Evolutionary conservation across 2,113 vertebrate species (phyloP), one percentile per base, ranked within the genome.

Genomic region (Semnornis frantzii): DNA sequence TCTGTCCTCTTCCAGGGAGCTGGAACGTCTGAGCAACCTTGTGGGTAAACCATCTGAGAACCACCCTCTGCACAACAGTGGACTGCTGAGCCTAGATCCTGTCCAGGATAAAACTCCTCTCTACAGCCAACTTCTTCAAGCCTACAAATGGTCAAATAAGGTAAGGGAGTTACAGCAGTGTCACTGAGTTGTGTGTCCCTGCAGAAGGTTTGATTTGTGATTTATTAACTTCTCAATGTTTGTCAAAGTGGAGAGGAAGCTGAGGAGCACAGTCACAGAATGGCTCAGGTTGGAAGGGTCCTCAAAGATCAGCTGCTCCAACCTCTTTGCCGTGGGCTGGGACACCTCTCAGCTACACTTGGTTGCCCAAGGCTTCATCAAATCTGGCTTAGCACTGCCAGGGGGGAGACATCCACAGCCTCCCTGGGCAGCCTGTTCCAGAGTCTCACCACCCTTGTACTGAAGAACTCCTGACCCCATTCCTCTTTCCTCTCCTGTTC

Each of bases 71-170:
- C 99, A 99, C 82, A 99, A 99, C 95, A 99, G 99, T 0, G 99
- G 99, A 2, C 97, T 99, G 19, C 90, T 99, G 64, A 99, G 99
- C 93, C 97, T 99, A 21, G 99, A 99, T 93, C 99, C 99, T 1
- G 99, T 99, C 69, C 99, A 99, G 93, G 99, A 99, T 97, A 99
- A 99, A 95, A 99, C 99, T 1, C 99, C 99, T 12, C 97, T 99
- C 2, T 99, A 99, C 94, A 99, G 99, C 44, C 99, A 99, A 39
- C 98, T 99, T 30, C 98, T 99, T 13, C 99, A 99, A 91, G 99
- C 99, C 2, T 99, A 99, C 94, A 99, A 99, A 54, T 99, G 99
- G 99, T 99, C 99, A 30, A 99, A 99, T 96, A 99, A 99, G 98
- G 99, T 99, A 97, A 95, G 48, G 30, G 4, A 39, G 14, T 2